These are phyloP conservation scores for Graphium colonna DNA, from an alignment of 2,888 invertebrate genomes.

Conservation along the genomic window DNA sequence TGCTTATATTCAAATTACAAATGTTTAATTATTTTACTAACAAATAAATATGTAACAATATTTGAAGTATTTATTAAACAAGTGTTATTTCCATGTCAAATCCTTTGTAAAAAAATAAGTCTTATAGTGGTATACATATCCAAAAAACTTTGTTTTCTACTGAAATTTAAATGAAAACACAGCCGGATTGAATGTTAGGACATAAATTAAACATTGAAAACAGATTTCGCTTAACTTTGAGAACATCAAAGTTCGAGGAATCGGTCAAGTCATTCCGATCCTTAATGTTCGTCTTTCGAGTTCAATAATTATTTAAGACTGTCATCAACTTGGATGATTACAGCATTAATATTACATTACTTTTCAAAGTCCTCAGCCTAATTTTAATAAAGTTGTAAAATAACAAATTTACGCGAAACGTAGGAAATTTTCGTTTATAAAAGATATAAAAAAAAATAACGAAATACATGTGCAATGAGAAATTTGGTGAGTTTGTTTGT, in stretches of 20 bases:
- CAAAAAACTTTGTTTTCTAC: no score
- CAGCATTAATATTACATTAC: conserved; percentile 20
- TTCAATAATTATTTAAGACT: conserved; percentile 23
- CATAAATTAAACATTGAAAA: conserved; percentile 14
- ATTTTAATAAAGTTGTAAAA: conserved; percentile 1
- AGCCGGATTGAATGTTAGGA: not conserved
- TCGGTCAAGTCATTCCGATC: conserved; percentile 13
- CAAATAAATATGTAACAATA: no score
- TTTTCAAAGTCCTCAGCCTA: conserved; percentile 7
- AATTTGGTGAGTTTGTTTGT: no score
- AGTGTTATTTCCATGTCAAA: no score
- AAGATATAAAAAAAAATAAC: no score
- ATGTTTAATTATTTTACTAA: no score
- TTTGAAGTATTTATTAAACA: no score
- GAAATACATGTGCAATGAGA: no score
- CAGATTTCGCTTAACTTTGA: conserved; percentile 14
- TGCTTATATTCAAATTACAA: no score
- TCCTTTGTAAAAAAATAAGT: no score
- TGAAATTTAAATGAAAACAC: not conserved
- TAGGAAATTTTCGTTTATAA: no score
- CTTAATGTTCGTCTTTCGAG: conserved; percentile 15
- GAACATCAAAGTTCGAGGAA: conserved; percentile 15
- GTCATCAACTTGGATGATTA: conserved; percentile 24
- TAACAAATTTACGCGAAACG: not conserved
- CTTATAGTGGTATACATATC: no score